Percentiles rank a stretch among this genome's conserved stretches.
phyloP scores from a whole-genome alignment of 1,140 invertebrate species.

The Drosophila subpulchrella region DNA sequence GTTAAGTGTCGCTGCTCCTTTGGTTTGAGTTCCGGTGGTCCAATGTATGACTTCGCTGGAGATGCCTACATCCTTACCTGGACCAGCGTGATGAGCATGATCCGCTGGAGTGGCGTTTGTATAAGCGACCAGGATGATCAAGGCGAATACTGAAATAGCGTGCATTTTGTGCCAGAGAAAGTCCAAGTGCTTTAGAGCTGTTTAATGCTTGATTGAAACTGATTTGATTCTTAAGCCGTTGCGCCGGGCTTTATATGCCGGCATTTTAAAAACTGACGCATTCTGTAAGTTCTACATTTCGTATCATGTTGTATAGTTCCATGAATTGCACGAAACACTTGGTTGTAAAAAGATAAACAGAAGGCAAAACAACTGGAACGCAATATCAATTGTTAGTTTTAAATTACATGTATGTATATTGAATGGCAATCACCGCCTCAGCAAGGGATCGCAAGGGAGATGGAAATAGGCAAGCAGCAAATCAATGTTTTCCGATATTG shows the following conservation, averaged over 20 bases:
- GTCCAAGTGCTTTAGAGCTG: not conserved
- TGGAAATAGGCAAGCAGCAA: too few relatives aligned
- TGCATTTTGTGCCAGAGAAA: not conserved
- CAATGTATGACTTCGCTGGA: conserved; percentile 23
- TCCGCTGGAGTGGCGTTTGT: not conserved
- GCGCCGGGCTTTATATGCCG: not conserved
- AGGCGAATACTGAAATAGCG: not conserved
- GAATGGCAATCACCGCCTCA: too few relatives aligned
- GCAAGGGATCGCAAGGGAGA: too few relatives aligned
- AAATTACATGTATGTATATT: too few relatives aligned
- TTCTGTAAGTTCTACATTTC: not conserved
- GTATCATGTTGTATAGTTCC: too few relatives aligned
- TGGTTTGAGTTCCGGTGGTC: conserved; percentile 12
- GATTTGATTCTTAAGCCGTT: not conserved
- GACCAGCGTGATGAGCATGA: conserved; percentile 4
- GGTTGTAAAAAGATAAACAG: too few relatives aligned
- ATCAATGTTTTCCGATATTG: too few relatives aligned
- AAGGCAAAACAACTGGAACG: too few relatives aligned
- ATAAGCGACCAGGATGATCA: conserved; percentile 9
- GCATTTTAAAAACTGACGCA: not conserved
- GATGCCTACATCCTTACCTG: not conserved
- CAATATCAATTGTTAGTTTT: too few relatives aligned
- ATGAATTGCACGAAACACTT: too few relatives aligned
- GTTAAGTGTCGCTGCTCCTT: conserved; percentile 19
- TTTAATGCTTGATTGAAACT: not conserved